These are phyloP conservation scores for Sinella curviseta DNA, from an alignment of 1,140 invertebrate genomes.

Conservation along the genomic window DNA sequence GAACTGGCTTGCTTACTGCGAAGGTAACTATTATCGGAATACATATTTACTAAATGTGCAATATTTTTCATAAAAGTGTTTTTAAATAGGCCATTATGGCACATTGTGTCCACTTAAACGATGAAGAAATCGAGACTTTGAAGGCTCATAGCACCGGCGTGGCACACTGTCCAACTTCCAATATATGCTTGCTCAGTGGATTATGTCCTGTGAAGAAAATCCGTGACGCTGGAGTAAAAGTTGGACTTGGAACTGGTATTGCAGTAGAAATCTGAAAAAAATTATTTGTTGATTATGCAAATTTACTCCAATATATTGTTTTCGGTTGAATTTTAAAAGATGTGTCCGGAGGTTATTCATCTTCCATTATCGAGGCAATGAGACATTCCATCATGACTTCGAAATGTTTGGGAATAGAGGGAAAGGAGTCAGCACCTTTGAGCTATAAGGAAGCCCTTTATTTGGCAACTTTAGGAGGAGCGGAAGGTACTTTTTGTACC, in stretches of 20 bases:
- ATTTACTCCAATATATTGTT: too few species aligned
- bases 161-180: constrained; percentile 85
- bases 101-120: constrained; percentile 74
- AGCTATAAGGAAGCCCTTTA: constrained; percentile 77
- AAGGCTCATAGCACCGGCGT: constrained; percentile 64
- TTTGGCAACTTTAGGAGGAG: constrained; percentile 82
- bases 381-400: constrained; percentile 72
- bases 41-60: neutral
- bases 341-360: constrained; percentile 75
- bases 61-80: constrained; percentile 28
- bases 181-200: constrained; percentile 78
- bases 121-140: constrained; percentile 72
- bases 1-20: constrained; percentile 68
- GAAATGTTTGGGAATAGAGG: constrained; percentile 60
- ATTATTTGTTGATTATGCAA: too few species aligned
- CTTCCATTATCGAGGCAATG: constrained; percentile 75
- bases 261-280: too few species aligned
- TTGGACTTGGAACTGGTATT: constrained; percentile 79
- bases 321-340: constrained; percentile 60
- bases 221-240: constrained; percentile 64
- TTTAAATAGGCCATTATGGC: constrained; percentile 70
- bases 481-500: constrained; percentile 63
- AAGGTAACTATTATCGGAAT: constrained; percentile 60
- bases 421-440: constrained; percentile 58
- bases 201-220: constrained; percentile 74